Percentiles rank a stretch among this genome's conserved stretches.
phyloP scores from a whole-genome alignment of 1,140 invertebrate species.

The Theocolax elegans region DNA sequence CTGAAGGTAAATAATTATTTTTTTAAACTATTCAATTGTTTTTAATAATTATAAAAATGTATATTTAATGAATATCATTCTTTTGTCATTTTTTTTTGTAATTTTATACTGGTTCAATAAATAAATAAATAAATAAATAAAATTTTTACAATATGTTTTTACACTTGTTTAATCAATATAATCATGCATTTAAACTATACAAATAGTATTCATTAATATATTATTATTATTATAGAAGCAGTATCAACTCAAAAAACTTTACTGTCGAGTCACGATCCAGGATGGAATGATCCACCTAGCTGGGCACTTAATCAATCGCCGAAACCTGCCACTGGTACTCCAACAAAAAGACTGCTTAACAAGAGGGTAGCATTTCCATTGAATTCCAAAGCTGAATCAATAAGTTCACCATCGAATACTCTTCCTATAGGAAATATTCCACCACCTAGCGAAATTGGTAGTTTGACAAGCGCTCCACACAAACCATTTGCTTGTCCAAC shows the following conservation, averaged over 20 bases:
- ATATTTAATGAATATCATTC: no score
- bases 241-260: conserved; percentile 59
- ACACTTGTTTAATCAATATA: no score
- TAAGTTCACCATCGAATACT: conserved; percentile 1
- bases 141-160: no score
- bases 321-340: conserved; percentile 45
- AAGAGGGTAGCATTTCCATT: conserved; percentile 67
- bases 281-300: conserved; percentile 69
- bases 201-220: not conserved
- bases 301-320: conserved; percentile 53
- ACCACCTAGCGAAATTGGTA: conserved; percentile 42
- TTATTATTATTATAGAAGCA: conserved; percentile 19
- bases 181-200: not conserved
- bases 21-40: no score
- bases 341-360: conserved; percentile 59
- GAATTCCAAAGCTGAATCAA: conserved; percentile 42
- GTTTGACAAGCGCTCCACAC: conserved; percentile 51
- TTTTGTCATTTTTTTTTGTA: no score
- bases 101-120: no score
- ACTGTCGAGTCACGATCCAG: conserved; percentile 59
- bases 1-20: conserved; percentile 31
- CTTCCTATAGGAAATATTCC: conserved; percentile 45
- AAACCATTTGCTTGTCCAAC: conserved; percentile 47
- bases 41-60: no score
- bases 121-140: no score